Percentiles rank a stretch among this genome's conserved stretches.
phyloP scores from a whole-genome alignment of 2,888 invertebrate genomes.

The Pogonocherus hispidulus region DNA sequence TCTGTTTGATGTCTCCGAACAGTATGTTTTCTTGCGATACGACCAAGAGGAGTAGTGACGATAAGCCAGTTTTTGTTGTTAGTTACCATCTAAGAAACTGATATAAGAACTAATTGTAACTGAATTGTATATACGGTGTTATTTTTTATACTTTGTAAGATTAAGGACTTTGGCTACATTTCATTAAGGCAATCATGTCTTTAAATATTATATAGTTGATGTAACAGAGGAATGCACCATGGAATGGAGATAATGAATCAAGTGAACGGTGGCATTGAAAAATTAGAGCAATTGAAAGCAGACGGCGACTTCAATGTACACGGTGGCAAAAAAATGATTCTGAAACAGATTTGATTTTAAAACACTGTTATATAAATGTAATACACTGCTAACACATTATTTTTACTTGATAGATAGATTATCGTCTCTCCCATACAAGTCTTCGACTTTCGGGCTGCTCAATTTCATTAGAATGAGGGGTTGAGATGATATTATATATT shows the following conservation, averaged over 20 bases:
- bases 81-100: conserved; percentile 14
- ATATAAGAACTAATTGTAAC: background rate
- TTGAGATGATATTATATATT: no score
- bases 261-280: conserved; percentile 17
- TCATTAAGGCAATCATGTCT: background rate
- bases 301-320: conserved; percentile 5
- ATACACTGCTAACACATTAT: no score
- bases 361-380: no score
- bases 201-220: background rate
- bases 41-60: conserved; percentile 5
- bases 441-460: no score
- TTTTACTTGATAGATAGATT: no score
- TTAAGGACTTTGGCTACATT: background rate
- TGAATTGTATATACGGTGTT: background rate
- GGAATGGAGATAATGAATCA: conserved; percentile 2
- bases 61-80: conserved; percentile 21
- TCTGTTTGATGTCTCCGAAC: background rate
- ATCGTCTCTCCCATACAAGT: no score
- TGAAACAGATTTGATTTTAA: no score
- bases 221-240: conserved; percentile 3
- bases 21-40: conserved; percentile 7
- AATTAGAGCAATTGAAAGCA: conserved; percentile 18
- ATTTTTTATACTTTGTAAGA: conserved; percentile 2
- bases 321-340: background rate
- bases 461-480: no score